Conservation (phyloP, 2,113 vertebrate species). For the Lipophrys pholis region DNA sequence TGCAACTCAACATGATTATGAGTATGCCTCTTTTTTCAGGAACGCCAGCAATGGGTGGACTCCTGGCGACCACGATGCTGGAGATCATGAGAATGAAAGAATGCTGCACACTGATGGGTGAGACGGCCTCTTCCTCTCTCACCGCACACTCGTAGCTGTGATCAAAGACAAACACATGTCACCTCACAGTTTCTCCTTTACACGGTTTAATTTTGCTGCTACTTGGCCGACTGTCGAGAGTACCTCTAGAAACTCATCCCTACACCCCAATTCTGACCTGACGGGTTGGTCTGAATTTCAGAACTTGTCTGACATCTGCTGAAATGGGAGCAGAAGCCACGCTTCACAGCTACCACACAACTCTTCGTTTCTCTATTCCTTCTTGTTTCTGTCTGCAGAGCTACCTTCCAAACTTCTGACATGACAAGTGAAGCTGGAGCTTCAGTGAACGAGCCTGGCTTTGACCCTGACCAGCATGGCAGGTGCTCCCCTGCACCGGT, state of each 20-base stretch:
- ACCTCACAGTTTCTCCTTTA: constrained; percentile 17
- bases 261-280: not conserved
- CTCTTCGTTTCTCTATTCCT: constrained; percentile 28
- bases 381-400: constrained; percentile 54
- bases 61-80: not conserved
- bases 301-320: constrained; percentile 16
- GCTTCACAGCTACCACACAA: constrained; percentile 16
- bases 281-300: constrained; percentile 25
- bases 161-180: constrained; percentile 5
- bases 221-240: constrained; percentile 29
- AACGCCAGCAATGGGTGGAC: not conserved
- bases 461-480: not conserved
- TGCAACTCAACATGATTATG: constrained; percentile 1
- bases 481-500: constrained; percentile 19
- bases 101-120: constrained; percentile 27
- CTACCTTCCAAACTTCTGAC: not conserved
- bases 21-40: constrained; percentile 7
- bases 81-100: constrained; percentile 10
- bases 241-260: constrained; percentile 25
- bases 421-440: not conserved
- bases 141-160: constrained; percentile 3
- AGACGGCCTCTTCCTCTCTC: constrained; percentile 18
- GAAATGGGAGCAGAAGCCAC: constrained; percentile 15
- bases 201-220: constrained; percentile 15
- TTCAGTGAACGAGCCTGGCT: constrained; percentile 31